Base-by-base conservation (phyloP, 2,797 vertebrate genomes). In the Menidia menidia region DNA sequence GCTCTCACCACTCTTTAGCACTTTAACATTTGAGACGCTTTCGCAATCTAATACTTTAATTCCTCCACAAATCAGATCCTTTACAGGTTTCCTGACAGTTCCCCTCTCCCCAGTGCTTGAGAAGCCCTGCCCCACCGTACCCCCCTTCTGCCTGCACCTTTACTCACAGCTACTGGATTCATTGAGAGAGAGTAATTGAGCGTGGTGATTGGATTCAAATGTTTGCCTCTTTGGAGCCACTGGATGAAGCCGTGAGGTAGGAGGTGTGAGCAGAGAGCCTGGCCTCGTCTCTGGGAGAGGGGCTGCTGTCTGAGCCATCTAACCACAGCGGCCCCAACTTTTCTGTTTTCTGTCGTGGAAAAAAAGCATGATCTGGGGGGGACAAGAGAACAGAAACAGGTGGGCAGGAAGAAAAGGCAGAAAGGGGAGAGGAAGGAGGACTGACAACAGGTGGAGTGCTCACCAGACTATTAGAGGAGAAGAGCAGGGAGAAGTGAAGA, bases 251-350 rank as follows among this genome's bases (percentile, higher is more conserved):
- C 9, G 25, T 31, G 68, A 75, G 61, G 48, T 71, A 68, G 54
- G 64, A 50, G 43, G 66, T 45, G 62, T 69, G 64, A 71, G 71
- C 64, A 33, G 85, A 68, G 71, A 19, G 51, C 51, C 45, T 76
- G 75, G 73, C 81, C 78, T 73, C 50, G 56, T 74, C 73, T 70
- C 59, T 25, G 43, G 14, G 58, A 79, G 60, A 62, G 80, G 66
- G 41, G 71, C 73, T 73, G 67, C 72, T 75, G 63, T 61, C 61
- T 30, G 79, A 84, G 69, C 42, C 56, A 16, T 77, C 85, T 75
- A 82, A 83, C 86, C 71, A 71, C 58, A 51, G 53, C 54, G 44
- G 55, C 6, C 18, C 45, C 15, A 42, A 63, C 62, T 86, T 69
- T 86, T 69, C 69, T 45, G 52, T 64, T 47, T 71, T 35, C 39